These are phyloP conservation scores for Macropis europaea DNA, from an alignment of 2,888 invertebrate species.

Conservation along the genomic window DNA sequence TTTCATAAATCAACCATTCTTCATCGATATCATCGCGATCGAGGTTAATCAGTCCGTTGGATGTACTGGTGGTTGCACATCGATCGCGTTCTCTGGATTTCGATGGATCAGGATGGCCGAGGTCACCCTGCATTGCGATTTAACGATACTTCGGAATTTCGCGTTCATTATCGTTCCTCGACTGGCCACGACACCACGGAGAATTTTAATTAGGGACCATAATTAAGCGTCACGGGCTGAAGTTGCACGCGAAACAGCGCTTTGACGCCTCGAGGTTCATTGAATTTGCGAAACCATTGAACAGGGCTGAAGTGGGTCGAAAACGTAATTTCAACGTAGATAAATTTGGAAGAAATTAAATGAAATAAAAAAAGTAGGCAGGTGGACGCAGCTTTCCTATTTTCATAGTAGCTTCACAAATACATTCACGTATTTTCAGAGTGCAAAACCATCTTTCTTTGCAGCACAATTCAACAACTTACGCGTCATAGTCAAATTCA, in stretches of 20 bases:
- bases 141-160: slow-evolving; percentile 24
- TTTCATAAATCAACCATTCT: slow-evolving; percentile 30
- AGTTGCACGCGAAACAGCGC: slow-evolving; percentile 10
- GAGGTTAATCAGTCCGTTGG: slow-evolving; percentile 23
- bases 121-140: slow-evolving; percentile 25
- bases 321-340: too few species aligned
- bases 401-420: too few species aligned
- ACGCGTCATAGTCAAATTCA: too few species aligned
- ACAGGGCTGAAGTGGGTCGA: too few species aligned
- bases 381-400: too few species aligned
- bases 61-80: slow-evolving; percentile 24
- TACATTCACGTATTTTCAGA: too few species aligned
- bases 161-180: slow-evolving; percentile 27
- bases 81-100: background rate
- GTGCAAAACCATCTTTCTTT: too few species aligned
- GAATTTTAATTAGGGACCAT: slow-evolving; percentile 28
- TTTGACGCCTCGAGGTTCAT: background rate
- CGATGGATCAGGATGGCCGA: background rate
- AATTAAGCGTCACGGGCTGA: slow-evolving; percentile 6
- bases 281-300: background rate
- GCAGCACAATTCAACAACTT: too few species aligned
- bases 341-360: too few species aligned
- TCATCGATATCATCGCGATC: slow-evolving; percentile 2
- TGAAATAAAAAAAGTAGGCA: too few species aligned
- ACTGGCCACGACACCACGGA: background rate